Base-by-base conservation (phyloP, 2,113 vertebrate species). In the Seriola dumerili region DNA sequence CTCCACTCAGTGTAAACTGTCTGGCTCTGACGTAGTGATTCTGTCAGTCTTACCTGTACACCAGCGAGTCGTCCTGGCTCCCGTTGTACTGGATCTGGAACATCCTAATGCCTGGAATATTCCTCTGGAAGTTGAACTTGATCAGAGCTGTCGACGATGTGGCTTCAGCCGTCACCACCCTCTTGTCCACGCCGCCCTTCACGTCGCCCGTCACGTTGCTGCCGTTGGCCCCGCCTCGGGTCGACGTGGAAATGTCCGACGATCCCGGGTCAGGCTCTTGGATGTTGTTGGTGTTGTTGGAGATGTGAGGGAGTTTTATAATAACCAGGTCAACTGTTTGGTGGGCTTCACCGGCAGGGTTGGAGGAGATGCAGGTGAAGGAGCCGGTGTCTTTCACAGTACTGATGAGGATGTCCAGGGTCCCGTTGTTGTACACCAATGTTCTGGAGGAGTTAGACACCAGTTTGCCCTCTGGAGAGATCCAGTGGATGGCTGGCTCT, bases 41-140 rank as follows among this genome's bases (percentile, higher is more conserved):
- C 44, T 38, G 66, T 80, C 54, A 46, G 29, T 81, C 96, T 96
- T 95, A 99, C 98, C 98, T 98, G 97, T 99, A 99, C 93, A 99
- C 98, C 89, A 99, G 97, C 8, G 98, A 99, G 95, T 99, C 98
- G 79, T 99, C 98, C 0, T 98, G 98, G 92, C 97, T 98, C 76
- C 98, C 98, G 9, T 99, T 99, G 93, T 99, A 99, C 94, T 99
- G 98, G 78, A 99, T 99, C 93, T 99, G 98, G 95, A 99, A 99
- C 98, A 99, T 99, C 87, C 98, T 96, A 74, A 99, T 99, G 59
- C 98, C 98, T 0, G 98, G 98, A 78, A 99, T 99, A 91, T 97
- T 99, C 95, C 98, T 97, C 95, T 99, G 98, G 90, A 99, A 99
- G 94, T 99, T 98, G 90, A 99, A 99, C 89, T 99, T 99, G 78